Evolutionary conservation across 2,113 vertebrate species (phyloP), one percentile per base, ranked within the genome.

Genomic region (Colinus virginianus): DNA sequence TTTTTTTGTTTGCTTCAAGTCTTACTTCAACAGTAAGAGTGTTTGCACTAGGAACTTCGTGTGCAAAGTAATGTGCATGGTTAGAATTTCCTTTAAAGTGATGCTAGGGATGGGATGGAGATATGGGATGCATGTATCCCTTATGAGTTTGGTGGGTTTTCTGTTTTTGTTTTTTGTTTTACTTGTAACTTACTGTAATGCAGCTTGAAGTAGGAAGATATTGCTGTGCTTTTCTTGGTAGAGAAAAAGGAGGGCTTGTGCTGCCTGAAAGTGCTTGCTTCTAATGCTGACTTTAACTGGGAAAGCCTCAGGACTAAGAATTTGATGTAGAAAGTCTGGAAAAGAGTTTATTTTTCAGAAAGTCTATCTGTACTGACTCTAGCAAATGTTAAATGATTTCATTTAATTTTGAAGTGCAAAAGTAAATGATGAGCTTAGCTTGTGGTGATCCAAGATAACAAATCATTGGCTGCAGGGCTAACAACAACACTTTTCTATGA

Each of bases 111-210:
- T 88, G 95, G 59, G 87, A 48, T 88, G 22, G 51, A 53, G 53
- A 68, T 58, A 68, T 53, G 62, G 63, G 90, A 93, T 95, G 95
- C 96, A 96, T 95, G 93, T 95, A 90, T 93, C 76, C 90, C 76
- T 79, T 84, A 49, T 4, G 30, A 25, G 55, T 59, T 2, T 36
- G 36, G 36, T 36, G 36, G 36, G 36, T 9, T 82, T 32, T 26
- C 13, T 26, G 53, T 55, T 2, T 11, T 80, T 32, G 21, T 13
- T 13, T 28, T 59, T 2, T 11, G 78, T 30, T 25, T 14, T 9
- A 32, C 45, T 78, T 81, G 28, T 91, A 64, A 34, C 40, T 76
- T 92, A 25, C 38, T 90, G 58, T 82, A 84, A 51, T 49, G 45
- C 13, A 83, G 69, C 80, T 84, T 92, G 38, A 78, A 84, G 21